A percentile compares a stretch with the other conserved stretches of the same genome.
These are phyloP conservation scores for Calyptommatus sinebrachiatus DNA, from an alignment of 2,113 vertebrate genomes.

Conservation along the genomic window DNA sequence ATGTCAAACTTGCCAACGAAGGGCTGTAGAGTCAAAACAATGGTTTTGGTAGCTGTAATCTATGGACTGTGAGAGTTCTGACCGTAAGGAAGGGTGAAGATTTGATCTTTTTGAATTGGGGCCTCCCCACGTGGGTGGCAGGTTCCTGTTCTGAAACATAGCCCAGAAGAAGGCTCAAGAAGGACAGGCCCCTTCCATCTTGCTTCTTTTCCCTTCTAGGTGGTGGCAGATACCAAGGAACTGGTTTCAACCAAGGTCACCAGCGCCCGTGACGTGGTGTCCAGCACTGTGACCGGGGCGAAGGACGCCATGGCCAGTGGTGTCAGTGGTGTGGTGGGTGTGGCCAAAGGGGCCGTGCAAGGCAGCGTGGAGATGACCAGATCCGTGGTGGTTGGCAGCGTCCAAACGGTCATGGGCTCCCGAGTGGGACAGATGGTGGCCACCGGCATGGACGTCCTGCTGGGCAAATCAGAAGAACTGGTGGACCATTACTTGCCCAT, in stretches of 20 bases:
- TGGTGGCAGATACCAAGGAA: slow-evolving; percentile 79
- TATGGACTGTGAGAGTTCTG: too few species aligned
- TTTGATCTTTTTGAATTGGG: too few species aligned
- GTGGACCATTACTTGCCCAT: slow-evolving; percentile 82
- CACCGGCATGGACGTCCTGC: slow-evolving; percentile 71
- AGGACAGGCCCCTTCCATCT: too few species aligned
- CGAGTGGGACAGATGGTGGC: slow-evolving; percentile 81
- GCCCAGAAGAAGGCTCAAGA: too few species aligned
- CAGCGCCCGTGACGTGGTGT: slow-evolving; percentile 37
- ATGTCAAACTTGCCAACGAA: too few species aligned
- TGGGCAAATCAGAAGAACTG: slow-evolving; percentile 80
- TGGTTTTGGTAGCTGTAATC: too few species aligned
- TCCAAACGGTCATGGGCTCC: slow-evolving; percentile 69
- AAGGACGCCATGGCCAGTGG: slow-evolving; percentile 71
- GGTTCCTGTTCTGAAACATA: too few species aligned
- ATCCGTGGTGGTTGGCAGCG: slow-evolving; percentile 68
- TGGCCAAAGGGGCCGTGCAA: slow-evolving; percentile 66
- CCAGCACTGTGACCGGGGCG: slow-evolving; percentile 67
- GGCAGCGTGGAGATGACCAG: slow-evolving; percentile 77
- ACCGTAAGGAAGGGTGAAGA: too few species aligned
- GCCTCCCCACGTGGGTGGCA: too few species aligned
- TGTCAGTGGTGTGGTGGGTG: slow-evolving; percentile 48
- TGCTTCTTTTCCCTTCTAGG: slow-evolving; percentile 58
- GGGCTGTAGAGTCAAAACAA: too few species aligned
- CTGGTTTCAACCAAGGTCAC: slow-evolving; percentile 74